Conservation (phyloP, 2,888 invertebrate species). For the Neocrepidodera transversa region DNA sequence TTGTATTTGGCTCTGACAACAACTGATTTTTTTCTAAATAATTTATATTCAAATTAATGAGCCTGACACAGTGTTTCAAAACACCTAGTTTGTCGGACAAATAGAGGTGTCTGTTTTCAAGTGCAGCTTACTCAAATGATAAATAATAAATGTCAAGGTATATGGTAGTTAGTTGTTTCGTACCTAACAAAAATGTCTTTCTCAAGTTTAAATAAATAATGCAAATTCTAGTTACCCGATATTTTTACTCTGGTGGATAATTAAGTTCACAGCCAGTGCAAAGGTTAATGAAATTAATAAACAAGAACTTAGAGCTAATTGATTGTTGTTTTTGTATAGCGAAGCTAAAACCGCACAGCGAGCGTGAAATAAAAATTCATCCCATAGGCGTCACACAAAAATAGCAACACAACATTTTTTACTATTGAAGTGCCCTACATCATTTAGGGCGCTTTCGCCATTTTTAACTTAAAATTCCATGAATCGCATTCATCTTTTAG, state of each 20-base stretch:
- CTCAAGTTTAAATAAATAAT: constrained; percentile 22
- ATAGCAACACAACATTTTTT: no score
- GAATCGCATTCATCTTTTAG: no score
- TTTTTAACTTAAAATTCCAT: no score
- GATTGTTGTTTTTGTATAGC: constrained; percentile 20
- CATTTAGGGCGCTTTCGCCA: no score
- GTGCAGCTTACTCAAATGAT: background rate
- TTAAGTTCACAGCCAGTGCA: constrained; percentile 24
- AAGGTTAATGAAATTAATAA: constrained; percentile 31
- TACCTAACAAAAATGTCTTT: constrained; percentile 20
- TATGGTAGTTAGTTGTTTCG: constrained; percentile 9
- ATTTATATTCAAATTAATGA: background rate
- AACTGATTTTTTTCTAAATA: no score
- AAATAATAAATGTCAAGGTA: constrained; percentile 22
- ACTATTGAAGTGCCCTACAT: no score
- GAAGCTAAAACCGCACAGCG: constrained; percentile 12
- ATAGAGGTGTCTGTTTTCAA: background rate
- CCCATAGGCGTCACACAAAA: constrained; percentile 5
- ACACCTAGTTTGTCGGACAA: background rate
- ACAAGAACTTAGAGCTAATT: constrained; percentile 17
- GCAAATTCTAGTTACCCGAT: constrained; percentile 29
- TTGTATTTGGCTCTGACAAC: no score
- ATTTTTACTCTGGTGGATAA: constrained; percentile 27
- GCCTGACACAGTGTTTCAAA: background rate
- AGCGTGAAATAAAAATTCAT: constrained; percentile 13